Percentiles rank a stretch among this genome's conserved stretches.
These are phyloP conservation scores for Esox lucius DNA, from an alignment of 2,797 vertebrate genomes.

Conservation along the genomic window DNA sequence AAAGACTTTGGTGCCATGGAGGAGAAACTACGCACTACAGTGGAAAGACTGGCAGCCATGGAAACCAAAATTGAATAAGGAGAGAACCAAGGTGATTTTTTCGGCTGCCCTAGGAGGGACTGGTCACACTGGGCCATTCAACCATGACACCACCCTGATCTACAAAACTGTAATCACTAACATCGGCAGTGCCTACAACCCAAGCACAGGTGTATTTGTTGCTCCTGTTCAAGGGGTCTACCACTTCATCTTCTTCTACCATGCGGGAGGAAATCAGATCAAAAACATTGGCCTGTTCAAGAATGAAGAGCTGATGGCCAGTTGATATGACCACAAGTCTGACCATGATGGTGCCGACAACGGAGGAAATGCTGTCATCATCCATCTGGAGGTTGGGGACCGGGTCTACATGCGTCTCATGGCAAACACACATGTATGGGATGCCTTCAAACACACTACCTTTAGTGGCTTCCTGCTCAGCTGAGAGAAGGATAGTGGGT, in stretches of 20 bases:
- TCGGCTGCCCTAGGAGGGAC: background rate
- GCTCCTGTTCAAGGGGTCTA: background rate
- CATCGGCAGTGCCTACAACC: slow-evolving; percentile 8
- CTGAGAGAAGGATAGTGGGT: too few relatives aligned
- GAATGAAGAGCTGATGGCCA: background rate
- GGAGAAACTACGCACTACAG: background rate
- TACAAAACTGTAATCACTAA: background rate
- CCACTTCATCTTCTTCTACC: slow-evolving; percentile 3
- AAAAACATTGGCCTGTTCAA: background rate
- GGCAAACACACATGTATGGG: background rate
- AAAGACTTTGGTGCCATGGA: background rate
- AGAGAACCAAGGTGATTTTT: background rate
- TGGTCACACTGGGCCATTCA: background rate
- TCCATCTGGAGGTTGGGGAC: background rate
- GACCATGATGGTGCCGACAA: background rate
- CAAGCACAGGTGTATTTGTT: background rate
- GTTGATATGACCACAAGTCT: background rate
- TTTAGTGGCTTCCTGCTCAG: too few relatives aligned
- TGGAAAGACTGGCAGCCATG: background rate
- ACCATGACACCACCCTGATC: background rate
- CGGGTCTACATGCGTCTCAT: background rate
- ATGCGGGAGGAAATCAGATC: background rate
- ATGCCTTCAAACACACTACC: background rate
- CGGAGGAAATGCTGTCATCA: background rate
- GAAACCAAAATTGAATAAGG: background rate